Percentiles rank a stretch among this genome's conserved stretches.
Conservation (phyloP, 2,113 vertebrate species). For the Entomyzon cyanotis region DNA sequence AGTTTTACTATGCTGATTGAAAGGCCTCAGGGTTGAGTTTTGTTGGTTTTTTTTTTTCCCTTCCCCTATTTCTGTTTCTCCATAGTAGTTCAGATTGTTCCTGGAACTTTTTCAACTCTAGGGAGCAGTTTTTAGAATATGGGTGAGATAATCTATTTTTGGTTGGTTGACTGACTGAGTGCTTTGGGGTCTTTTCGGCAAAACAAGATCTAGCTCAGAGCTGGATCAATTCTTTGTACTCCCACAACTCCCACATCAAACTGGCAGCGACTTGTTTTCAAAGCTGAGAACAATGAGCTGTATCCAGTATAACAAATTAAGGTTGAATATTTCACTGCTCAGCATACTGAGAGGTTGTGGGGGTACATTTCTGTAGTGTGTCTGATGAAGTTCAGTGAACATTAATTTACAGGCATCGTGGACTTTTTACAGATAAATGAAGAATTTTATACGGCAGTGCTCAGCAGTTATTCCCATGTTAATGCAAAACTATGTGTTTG, state of each 20-base stretch:
- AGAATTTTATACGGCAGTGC: neutral
- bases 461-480: neutral
- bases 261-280: neutral
- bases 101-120: neutral
- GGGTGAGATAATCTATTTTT: neutral
- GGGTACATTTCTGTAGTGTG: neutral
- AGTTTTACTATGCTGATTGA: neutral
- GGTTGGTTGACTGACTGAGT: neutral
- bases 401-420: neutral
- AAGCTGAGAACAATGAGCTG: constrained; percentile 25
- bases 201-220: constrained; percentile 13
- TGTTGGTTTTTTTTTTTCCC: fast-evolving
- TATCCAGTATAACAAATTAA: constrained; percentile 8
- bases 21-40: neutral
- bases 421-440: neutral
- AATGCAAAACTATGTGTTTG: neutral
- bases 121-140: neutral
- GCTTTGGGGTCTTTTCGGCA: neutral
- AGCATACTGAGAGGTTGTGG: neutral
- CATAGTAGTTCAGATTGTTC: neutral
- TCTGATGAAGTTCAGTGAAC: neutral
- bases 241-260: constrained; percentile 18
- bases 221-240: constrained; percentile 13
- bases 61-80: neutral
- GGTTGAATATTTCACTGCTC: neutral